phyloP scores from a whole-genome alignment of 2,113 vertebrate species.

The Malurus elegans region DNA sequence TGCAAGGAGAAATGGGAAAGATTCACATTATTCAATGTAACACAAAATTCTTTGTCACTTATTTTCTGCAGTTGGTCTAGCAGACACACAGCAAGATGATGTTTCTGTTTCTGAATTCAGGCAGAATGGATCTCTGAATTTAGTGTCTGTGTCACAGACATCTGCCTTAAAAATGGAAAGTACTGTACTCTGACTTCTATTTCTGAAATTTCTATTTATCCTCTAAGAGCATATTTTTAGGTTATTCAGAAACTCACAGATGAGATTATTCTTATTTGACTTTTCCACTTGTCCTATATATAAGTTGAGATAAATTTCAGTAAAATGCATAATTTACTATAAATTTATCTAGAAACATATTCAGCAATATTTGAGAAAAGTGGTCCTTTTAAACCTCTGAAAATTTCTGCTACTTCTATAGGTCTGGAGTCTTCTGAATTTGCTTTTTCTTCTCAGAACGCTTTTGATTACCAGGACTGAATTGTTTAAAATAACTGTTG shows the following conservation, averaged over 20 bases:
- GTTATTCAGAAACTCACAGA: background rate
- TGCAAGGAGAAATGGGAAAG: background rate
- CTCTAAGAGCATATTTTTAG: background rate
- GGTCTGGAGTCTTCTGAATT: background rate
- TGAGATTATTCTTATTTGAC: background rate
- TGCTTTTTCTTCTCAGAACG: background rate
- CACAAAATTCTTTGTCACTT: background rate
- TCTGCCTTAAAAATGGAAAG: background rate
- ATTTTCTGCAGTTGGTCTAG: background rate
- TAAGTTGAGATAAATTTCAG: background rate
- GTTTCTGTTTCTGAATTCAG: background rate
- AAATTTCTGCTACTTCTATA: background rate
- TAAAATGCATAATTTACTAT: background rate
- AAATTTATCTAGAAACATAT: background rate
- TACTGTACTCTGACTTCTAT: background rate
- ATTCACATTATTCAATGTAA: background rate
- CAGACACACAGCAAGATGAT: background rate
- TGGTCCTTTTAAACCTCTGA: background rate
- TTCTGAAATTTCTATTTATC: conserved; percentile 18
- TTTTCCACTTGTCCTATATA: background rate
- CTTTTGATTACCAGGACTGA: background rate
- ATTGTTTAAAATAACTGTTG: background rate
- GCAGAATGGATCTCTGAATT: background rate
- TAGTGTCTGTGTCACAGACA: background rate
- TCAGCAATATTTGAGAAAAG: background rate